Conservation (phyloP, 2,113 vertebrate species). For the Gobio gobio region DNA sequence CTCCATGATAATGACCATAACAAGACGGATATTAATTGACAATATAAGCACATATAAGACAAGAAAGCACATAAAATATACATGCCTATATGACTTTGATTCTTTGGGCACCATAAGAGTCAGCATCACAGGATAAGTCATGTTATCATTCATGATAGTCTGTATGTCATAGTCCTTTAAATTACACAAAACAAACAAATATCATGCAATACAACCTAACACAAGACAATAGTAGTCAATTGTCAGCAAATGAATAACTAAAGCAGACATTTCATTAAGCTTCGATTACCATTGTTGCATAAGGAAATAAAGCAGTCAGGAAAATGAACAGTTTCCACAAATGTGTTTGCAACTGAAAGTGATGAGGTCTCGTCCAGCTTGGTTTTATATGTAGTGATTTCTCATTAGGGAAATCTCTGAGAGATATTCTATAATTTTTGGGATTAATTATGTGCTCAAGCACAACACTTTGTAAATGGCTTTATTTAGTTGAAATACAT, state of each 20-base stretch:
- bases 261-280: no score
- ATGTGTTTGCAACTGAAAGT: not conserved
- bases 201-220: no score
- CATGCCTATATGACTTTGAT: constrained; percentile 3
- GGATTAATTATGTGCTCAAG: not conserved
- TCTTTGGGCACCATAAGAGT: constrained; percentile 31
- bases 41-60: constrained; percentile 11
- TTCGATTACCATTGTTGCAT: no score
- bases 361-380: not conserved
- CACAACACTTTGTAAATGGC: not conserved
- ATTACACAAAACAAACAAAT: no score
- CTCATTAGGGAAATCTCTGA: not conserved
- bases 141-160: no score
- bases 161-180: no score
- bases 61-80: constrained; percentile 29
- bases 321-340: not conserved
- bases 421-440: not conserved
- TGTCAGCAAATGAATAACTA: no score
- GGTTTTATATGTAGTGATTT: constrained; percentile 8
- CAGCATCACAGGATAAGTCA: constrained; percentile 11
- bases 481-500: no score
- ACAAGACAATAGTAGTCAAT: no score
- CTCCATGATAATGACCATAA: constrained; percentile 28
- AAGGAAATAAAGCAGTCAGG: no score
- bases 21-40: constrained; percentile 25